Evolutionary conservation across 2,113 vertebrate species (phyloP).

Genomic region (Malurus cyaneus): DNA sequence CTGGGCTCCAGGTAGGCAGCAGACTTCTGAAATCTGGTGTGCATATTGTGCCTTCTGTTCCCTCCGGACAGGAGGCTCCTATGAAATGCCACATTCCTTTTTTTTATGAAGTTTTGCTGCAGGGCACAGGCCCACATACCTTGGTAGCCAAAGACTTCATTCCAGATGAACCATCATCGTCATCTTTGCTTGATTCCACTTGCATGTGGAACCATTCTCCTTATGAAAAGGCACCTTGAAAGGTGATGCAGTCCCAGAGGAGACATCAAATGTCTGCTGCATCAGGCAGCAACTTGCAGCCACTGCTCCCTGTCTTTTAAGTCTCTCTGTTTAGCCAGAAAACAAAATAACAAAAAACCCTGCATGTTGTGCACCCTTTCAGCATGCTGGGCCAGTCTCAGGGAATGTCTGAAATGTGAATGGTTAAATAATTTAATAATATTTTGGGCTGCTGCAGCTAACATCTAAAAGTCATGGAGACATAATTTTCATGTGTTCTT

Average conservation of each 20-base stretch:
- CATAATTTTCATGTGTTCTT: not conserved
- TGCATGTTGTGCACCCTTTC: not conserved
- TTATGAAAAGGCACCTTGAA: not conserved
- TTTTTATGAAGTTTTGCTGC: not conserved
- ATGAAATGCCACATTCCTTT: not conserved
- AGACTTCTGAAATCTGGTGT: not conserved
- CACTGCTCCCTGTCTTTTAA: not conserved
- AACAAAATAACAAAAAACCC: not conserved
- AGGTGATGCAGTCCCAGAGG: not conserved
- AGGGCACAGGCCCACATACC: not conserved
- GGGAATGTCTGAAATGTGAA: not conserved
- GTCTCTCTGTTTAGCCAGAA: not conserved
- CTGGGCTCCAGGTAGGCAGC: not conserved
- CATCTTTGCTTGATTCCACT: not conserved
- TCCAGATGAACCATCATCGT: fast-evolving
- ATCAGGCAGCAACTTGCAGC: not conserved
- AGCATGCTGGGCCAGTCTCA: not conserved
- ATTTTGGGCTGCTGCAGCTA: not conserved
- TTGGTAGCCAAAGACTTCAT: fast-evolving
- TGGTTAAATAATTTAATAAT: not conserved
- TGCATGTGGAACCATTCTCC: not conserved
- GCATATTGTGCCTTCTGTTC: not conserved
- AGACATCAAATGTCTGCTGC: not conserved
- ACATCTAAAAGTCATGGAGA: not conserved
- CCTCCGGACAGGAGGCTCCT: not conserved